Evolutionary conservation across 2,797 vertebrate genomes (phyloP), one percentile per base, ranked within the genome.

Genomic region (Galaxias olidus): DNA sequence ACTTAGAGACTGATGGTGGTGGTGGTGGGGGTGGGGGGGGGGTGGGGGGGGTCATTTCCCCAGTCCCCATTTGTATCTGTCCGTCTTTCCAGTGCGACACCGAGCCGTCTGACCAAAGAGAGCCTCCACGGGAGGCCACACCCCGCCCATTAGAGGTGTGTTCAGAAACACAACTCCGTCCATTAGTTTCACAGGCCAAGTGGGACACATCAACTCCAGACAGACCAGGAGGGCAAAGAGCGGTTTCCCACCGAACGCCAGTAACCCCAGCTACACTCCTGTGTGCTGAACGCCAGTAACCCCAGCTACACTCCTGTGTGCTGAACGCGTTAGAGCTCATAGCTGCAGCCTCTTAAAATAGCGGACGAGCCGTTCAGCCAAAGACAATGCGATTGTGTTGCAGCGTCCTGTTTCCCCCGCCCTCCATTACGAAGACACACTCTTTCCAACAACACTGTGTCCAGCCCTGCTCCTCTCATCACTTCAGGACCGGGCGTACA

Each of bases 401-500:
- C 75, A 65, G 71, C 62, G 80, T 89, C 89, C 87, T 88, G 84
- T 88, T 86, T 79, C 80, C 69, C 48, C 54, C 61, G 43, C 51
- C 56, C 58, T 17, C 41, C 19, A 43, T 80, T 73, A 80, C 59
- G 77, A 79, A 61, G 74, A 68, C 63, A 44, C 9, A 8, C 62
- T 17, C 15, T 74, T 64, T 66, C 41, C 61, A 66, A 76, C 74
- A 68, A 45, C 52, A 78, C 62, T 63, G 73, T 86, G 78, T 80
- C 74, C 81, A 77, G 46, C 43, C 9, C 51, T 75, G 50, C 54
- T 41, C 43, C 30, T 66, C 44, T 58, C 57, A 69, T 64, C 40
- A 57, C 49, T 47, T 57, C 48, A 68, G 9, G 19, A 9, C 20
- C 9, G 9, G 9, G 48, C 46, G n/a, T 11, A 15, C 15, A 13